phyloP scores from a whole-genome alignment of 2,113 vertebrate genomes.

The Raja brachyura region DNA sequence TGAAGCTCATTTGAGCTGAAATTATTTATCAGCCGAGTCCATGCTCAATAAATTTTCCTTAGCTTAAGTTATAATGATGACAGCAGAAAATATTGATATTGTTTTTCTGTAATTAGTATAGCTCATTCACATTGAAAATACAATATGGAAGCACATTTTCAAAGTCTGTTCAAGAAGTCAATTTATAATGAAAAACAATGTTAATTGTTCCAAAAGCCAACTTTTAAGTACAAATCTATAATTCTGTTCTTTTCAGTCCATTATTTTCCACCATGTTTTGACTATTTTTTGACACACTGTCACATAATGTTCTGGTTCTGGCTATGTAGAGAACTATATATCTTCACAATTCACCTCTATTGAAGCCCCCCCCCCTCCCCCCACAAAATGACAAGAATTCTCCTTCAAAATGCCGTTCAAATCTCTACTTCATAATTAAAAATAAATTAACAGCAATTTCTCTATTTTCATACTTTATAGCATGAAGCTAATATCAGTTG shows the following conservation, averaged over 20 bases:
- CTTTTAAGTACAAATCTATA: not conserved
- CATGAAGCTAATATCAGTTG: not conserved
- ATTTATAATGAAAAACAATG: constrained; percentile 6
- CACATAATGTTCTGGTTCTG: not conserved
- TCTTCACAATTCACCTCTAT: not conserved
- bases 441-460: not conserved
- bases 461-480: not conserved
- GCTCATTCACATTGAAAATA: not conserved
- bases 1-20: not conserved
- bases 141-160: constrained; percentile 25
- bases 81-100: not conserved
- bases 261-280: not conserved
- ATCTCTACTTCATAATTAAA: not conserved
- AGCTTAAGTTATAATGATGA: not conserved
- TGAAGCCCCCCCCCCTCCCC: no score
- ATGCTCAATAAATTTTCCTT: not conserved
- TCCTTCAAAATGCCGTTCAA: not conserved
- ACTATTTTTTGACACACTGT: not conserved
- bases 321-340: not conserved
- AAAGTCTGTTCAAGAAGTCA: not conserved
- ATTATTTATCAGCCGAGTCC: not conserved
- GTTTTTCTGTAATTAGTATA: constrained; percentile 10
- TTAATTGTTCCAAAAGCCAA: constrained; percentile 5
- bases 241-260: not conserved
- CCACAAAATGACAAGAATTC: not conserved